Evolutionary conservation across 2,888 invertebrate genomes (phyloP), one percentile per base, ranked within the genome.

Genomic region (Coronaproctus castanopsis): DNA sequence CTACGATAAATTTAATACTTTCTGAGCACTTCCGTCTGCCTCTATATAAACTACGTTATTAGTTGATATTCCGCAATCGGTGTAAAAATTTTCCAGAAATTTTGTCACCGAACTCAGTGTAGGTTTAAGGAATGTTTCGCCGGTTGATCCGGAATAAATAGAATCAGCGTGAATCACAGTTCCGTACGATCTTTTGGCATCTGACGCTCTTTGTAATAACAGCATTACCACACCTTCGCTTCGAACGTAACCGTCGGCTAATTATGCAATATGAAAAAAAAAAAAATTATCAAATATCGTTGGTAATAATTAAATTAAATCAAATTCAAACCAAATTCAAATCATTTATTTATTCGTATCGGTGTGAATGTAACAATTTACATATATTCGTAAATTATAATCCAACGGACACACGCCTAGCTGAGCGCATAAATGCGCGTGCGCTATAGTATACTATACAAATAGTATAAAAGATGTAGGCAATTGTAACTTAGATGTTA

Each of bases 1-100:
- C 14, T 36, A 36, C 14, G 8, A 8, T 36, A 36, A 14, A 36
- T 36, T 18, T 21, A 53, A 36, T 61, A 69, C 69, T 67, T 77
- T 76, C 21, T 78, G 78, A 53, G 78, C 80, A 21, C 78, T 78
- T 21, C 80, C 80, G 69, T 80, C 80, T 56, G 78, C 76, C 67
- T 80, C 80, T 24, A 80, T 73, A 66, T 77, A 80, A 19, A 71
- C 69, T 14, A 80, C 74, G 1, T 70, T 64, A 22, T 68, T 65
- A 2, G 78, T 78, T 63, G 76, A 71, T 36, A 80, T 67, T 21
- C 71, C 70, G 24, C 72, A 72, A 62, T 75, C 73, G 19, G 65
- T 64, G 68, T 80, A 79, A 21, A 77, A 73, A 59, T 76, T 75
- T 60, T 50, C 24, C 2, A 67, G 59, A 48, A 63, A 64, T 10